Conservation (phyloP, 2,113 vertebrate species). For the Zapornia atra region DNA sequence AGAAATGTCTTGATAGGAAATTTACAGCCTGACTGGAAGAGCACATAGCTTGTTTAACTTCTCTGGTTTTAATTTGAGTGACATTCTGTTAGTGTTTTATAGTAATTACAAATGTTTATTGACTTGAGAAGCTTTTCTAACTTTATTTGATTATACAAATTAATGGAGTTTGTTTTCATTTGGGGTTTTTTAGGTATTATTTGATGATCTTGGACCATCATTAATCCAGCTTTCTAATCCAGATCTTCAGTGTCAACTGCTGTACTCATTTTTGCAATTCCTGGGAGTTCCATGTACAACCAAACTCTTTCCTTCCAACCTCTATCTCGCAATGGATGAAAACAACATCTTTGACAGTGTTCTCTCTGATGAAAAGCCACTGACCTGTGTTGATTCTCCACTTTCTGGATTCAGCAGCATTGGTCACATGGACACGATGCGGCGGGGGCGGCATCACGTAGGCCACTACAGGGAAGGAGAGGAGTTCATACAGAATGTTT, state of each 20-base stretch:
- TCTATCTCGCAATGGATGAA: slow-evolving; percentile 85
- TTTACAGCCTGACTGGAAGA: background rate
- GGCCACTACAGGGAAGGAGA: slow-evolving; percentile 88
- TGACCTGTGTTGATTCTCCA: slow-evolving; percentile 74
- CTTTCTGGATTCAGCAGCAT: slow-evolving; percentile 79
- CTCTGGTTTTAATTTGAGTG: background rate
- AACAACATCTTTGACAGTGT: slow-evolving; percentile 76
- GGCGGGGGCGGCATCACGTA: slow-evolving; percentile 62
- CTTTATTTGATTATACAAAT: background rate
- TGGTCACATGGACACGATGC: slow-evolving; percentile 82
- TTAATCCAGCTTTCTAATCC: slow-evolving; percentile 82
- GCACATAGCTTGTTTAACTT: background rate
- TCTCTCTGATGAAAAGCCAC: slow-evolving; percentile 70
- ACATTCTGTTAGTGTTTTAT: background rate
- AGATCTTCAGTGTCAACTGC: slow-evolving; percentile 77
- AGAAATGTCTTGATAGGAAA: background rate
- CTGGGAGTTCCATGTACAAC: slow-evolving; percentile 84
- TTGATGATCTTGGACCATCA: slow-evolving; percentile 92
- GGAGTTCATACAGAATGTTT: slow-evolving; percentile 85
- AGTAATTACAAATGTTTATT: background rate
- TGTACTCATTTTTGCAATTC: slow-evolving; percentile 88
- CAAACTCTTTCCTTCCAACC: slow-evolving; percentile 65
- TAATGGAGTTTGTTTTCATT: background rate
- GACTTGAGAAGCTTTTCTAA: background rate
- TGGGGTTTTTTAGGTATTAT: slow-evolving; percentile 84